Evolutionary conservation across 2,113 vertebrate species (phyloP).

Genomic region (Ibidorhyncha struthersii): DNA sequence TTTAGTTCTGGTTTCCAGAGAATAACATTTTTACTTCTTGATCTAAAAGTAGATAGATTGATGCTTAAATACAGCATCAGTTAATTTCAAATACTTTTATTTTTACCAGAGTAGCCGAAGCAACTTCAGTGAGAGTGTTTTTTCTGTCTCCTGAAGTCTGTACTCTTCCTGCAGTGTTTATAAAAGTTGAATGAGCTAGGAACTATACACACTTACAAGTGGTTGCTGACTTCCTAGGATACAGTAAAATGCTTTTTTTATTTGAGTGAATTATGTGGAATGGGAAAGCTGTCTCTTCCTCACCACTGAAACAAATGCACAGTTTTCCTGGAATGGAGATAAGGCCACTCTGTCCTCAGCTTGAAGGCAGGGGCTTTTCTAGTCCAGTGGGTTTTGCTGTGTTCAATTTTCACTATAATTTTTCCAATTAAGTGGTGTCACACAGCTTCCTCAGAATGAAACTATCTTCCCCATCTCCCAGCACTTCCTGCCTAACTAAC

Average conservation of each 20-base stretch:
- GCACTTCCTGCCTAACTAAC: neutral
- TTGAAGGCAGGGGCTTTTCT: neutral
- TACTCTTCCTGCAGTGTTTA: neutral
- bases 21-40: neutral
- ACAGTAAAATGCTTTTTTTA: neutral
- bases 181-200: neutral
- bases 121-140: neutral
- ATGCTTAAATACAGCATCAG: neutral
- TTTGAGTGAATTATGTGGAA: neutral
- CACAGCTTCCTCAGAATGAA: neutral
- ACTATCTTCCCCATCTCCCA: neutral
- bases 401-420: neutral
- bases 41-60: neutral
- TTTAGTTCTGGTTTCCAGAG: conserved; percentile 28
- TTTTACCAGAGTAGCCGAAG: neutral
- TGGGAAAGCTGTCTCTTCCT: neutral
- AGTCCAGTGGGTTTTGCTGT: neutral
- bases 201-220: neutral
- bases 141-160: conserved; percentile 1
- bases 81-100: conserved; percentile 11
- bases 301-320: neutral
- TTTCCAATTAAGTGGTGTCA: neutral
- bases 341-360: neutral
- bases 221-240: neutral
- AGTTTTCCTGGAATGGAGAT: neutral